Conservation (phyloP, 2,797 vertebrate species). For the Muscicapa striata region DNA sequence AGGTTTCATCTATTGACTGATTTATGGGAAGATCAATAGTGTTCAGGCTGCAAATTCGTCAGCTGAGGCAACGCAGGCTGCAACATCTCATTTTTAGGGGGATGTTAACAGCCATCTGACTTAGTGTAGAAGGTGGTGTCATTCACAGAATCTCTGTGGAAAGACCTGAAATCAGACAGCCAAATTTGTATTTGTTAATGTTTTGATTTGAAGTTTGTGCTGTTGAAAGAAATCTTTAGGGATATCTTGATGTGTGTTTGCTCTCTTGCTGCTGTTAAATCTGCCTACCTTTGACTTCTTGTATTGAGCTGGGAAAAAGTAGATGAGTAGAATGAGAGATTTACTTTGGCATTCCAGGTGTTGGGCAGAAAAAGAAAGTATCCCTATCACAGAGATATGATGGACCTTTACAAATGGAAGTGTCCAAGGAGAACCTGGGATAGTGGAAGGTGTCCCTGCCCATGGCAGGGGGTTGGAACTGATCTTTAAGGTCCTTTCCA, state of each 20-base stretch:
- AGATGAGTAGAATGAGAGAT: neutral
- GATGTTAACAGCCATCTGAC: slow-evolving; percentile 8
- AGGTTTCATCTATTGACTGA: slow-evolving; percentile 34
- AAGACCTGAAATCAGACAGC: slow-evolving; percentile 14
- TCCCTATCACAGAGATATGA: neutral
- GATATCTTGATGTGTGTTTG: neutral
- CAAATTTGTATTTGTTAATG: neutral
- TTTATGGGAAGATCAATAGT: slow-evolving; percentile 30
- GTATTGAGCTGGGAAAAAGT: neutral
- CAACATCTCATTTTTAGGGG: neutral
- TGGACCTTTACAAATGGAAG: neutral
- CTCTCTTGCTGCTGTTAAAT: neutral
- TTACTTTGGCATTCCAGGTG: neutral
- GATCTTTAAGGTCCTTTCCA: neutral
- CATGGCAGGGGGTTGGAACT: neutral
- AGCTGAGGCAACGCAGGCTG: neutral
- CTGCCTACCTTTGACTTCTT: neutral
- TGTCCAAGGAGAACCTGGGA: neutral
- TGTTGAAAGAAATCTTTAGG: neutral
- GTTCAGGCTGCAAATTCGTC: slow-evolving; percentile 8
- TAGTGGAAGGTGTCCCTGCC: neutral
- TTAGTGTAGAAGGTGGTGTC: neutral
- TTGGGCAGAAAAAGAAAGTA: neutral
- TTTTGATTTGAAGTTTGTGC: slow-evolving; percentile 24
- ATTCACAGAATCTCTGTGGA: neutral